Evolutionary conservation across 2,888 invertebrate species (phyloP).

Genomic region (Leucophenga montana): DNA sequence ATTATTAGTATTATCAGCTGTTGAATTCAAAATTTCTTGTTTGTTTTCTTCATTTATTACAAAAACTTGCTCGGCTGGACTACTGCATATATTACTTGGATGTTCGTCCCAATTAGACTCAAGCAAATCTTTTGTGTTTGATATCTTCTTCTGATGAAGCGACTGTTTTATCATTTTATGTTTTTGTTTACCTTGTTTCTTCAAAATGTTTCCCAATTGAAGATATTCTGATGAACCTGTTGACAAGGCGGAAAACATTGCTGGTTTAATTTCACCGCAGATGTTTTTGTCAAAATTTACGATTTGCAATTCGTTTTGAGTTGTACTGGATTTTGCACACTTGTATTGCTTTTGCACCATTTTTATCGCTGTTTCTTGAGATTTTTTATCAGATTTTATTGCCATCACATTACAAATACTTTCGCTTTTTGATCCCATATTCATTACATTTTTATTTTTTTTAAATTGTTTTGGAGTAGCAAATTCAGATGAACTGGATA

Average conservation of each 20-base stretch:
- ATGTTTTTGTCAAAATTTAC: conserved; percentile 31
- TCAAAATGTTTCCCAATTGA: conserved; percentile 58
- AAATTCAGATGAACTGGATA: conserved; percentile 23
- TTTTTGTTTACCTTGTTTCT: conserved; percentile 60
- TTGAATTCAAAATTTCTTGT: too few species aligned
- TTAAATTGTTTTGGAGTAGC: conserved; percentile 44
- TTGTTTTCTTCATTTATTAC: too few species aligned
- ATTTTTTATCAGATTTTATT: conserved; percentile 56
- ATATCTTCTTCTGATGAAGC: conserved; percentile 24
- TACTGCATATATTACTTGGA: neutral
- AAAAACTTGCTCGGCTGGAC: too few species aligned
- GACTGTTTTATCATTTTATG: conserved; percentile 55
- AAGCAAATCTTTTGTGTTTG: neutral
- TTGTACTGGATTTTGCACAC: conserved; percentile 37
- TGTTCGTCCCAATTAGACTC: neutral
- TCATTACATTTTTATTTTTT: conserved; percentile 57
- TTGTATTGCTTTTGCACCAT: conserved; percentile 60
- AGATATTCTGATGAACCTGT: conserved; percentile 49
- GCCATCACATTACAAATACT: neutral
- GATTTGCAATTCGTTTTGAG: neutral
- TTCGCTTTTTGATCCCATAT: neutral
- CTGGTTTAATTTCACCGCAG: conserved; percentile 37
- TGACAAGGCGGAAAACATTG: conserved; percentile 23
- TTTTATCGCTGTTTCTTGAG: conserved; percentile 62
- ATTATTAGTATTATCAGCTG: too few species aligned